These are phyloP conservation scores for Ciconia stormi DNA, from an alignment of 2,113 vertebrate species.

Conservation along the genomic window DNA sequence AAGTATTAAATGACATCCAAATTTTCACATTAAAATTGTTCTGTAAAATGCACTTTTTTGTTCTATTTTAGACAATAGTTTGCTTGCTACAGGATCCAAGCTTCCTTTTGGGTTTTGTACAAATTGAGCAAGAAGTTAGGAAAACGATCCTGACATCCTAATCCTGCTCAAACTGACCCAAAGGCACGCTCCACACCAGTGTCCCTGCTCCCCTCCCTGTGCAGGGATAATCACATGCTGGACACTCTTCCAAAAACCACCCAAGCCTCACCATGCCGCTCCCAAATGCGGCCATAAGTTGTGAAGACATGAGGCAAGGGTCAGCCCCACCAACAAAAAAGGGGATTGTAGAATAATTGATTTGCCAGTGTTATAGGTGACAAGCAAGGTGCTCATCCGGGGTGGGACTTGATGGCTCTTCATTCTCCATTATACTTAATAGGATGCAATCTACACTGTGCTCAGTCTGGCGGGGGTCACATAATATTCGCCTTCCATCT, in stretches of 20 bases:
- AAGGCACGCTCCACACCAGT: not conserved
- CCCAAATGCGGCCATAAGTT: fast-evolving
- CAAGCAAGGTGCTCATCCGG: not conserved
- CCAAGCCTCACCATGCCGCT: not conserved
- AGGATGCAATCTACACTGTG: not conserved
- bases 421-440: not conserved
- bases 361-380: not conserved
- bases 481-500: not conserved
- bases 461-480: not conserved
- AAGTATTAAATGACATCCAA: not conserved
- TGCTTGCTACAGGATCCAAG: not conserved
- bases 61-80: not conserved
- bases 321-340: not conserved
- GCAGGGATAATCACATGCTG: not conserved
- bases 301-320: not conserved
- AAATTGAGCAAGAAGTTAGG: not conserved
- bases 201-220: not conserved
- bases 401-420: not conserved
- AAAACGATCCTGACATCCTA: not conserved
- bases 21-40: not conserved
- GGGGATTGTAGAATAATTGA: not conserved
- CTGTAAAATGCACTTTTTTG: not conserved
- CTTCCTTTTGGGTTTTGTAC: not conserved
- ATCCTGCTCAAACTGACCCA: not conserved
- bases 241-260: not conserved